A percentile compares a stretch with the other conserved stretches of the same genome.
These are phyloP conservation scores for Daboia siamensis DNA, from an alignment of 2,113 vertebrate genomes.

Conservation along the genomic window DNA sequence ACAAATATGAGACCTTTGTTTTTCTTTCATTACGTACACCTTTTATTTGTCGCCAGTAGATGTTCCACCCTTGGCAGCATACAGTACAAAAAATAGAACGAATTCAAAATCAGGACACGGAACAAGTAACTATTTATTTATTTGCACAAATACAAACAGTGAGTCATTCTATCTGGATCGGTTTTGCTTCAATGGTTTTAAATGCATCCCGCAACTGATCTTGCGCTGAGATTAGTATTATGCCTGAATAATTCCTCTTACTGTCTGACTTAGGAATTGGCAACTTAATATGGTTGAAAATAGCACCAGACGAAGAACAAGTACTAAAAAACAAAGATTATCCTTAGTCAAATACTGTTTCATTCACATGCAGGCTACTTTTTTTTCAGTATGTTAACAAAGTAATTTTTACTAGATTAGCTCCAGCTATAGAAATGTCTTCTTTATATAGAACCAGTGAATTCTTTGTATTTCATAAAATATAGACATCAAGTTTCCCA, in stretches of 20 bases:
- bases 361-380: neutral
- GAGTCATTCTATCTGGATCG: neutral
- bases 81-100: neutral
- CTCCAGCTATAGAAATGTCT: neutral
- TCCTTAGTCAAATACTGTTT: neutral
- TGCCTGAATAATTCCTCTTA: neutral
- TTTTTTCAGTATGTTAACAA: neutral
- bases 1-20: neutral
- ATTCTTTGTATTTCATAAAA: neutral
- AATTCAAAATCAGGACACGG: neutral
- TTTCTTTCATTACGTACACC: neutral
- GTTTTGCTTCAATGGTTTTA: too few species aligned
- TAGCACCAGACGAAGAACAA: neutral
- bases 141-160: neutral
- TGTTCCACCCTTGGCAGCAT: neutral
- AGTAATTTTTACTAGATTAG: neutral
- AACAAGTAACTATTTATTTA: neutral
- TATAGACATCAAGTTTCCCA: too few species aligned
- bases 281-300: neutral
- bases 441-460: neutral
- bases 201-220: neutral
- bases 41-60: neutral
- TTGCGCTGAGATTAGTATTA: neutral
- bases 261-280: neutral
- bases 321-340: neutral